Evolutionary conservation across 2,888 invertebrate species (phyloP).

Genomic region (Leptopterna dolabrata): DNA sequence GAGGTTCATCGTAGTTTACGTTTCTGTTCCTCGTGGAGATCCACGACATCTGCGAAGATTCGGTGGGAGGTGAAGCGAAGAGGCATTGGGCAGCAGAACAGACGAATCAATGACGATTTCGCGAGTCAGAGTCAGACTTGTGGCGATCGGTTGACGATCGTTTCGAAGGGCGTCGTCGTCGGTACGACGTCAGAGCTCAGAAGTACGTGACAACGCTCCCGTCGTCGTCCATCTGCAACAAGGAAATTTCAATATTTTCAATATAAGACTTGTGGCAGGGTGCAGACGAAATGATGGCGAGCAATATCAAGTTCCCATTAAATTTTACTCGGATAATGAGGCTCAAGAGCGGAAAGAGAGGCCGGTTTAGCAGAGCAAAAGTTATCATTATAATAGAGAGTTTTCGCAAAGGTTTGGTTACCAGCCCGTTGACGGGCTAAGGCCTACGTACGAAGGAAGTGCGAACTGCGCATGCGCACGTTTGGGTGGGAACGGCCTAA

Average conservation of each 20-base stretch:
- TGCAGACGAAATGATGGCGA: no score
- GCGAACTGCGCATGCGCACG: no score
- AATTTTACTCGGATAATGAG: no score
- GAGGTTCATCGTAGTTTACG: background rate
- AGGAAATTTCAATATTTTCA: background rate
- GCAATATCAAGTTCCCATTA: no score
- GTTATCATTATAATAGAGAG: no score
- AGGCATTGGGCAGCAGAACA: background rate
- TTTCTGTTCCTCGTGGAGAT: background rate
- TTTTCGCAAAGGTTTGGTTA: no score
- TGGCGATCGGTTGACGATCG: background rate
- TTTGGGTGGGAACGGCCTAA: no score
- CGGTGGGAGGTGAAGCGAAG: background rate
- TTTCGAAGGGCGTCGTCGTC: background rate
- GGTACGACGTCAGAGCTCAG: background rate
- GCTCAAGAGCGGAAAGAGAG: no score
- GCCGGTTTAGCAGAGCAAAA: no score
- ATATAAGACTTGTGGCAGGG: no score
- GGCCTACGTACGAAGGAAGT: no score
- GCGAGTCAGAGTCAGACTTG: background rate
- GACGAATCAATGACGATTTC: background rate
- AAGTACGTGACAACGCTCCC: slow-evolving; percentile 15
- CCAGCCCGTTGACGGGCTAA: no score
- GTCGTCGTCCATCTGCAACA: slow-evolving; percentile 28
- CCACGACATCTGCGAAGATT: background rate